Percentiles rank a stretch among this genome's conserved stretches.
These are phyloP conservation scores for Alentia gelatinosa DNA, from an alignment of 2,888 invertebrate genomes.

Conservation along the genomic window DNA sequence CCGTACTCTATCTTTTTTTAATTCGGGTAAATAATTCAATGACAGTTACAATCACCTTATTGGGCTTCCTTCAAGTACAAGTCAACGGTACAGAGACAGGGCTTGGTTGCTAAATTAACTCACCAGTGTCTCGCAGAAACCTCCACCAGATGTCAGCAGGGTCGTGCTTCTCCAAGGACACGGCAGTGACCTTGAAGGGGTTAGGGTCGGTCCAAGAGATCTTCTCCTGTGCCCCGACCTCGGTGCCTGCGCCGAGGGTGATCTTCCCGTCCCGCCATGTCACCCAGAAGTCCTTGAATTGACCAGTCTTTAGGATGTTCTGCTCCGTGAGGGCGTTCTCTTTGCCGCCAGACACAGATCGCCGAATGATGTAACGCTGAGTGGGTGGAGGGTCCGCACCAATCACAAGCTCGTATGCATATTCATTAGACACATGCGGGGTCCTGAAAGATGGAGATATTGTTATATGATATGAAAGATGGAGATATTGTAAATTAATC, in stretches of 20 bases:
- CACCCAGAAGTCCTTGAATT: slow-evolving; percentile 19
- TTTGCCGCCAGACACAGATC: not conserved
- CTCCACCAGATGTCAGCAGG: not conserved
- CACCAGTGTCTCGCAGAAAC: not conserved
- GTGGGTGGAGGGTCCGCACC: not conserved
- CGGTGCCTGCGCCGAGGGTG: not conserved
- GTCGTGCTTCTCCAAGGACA: not conserved
- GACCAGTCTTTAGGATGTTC: not conserved
- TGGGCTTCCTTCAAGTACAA: too few species aligned
- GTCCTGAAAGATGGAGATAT: not conserved
- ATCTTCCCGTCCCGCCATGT: not conserved
- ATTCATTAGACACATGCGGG: not conserved
- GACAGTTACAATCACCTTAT: too few species aligned
- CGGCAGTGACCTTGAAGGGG: not conserved
- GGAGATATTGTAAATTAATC: too few species aligned
- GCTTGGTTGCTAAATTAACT: too few species aligned
- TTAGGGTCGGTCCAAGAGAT: not conserved
- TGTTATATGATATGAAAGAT: not conserved
- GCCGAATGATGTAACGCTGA: not conserved
- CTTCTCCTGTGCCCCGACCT: not conserved
- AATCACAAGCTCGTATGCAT: not conserved
- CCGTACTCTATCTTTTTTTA: too few species aligned
- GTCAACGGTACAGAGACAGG: too few species aligned
- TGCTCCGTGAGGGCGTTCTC: too few species aligned
- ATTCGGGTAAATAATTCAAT: too few species aligned